Base-by-base conservation (phyloP, 2,797 vertebrate species). In the Craterocephalus amniculus region DNA sequence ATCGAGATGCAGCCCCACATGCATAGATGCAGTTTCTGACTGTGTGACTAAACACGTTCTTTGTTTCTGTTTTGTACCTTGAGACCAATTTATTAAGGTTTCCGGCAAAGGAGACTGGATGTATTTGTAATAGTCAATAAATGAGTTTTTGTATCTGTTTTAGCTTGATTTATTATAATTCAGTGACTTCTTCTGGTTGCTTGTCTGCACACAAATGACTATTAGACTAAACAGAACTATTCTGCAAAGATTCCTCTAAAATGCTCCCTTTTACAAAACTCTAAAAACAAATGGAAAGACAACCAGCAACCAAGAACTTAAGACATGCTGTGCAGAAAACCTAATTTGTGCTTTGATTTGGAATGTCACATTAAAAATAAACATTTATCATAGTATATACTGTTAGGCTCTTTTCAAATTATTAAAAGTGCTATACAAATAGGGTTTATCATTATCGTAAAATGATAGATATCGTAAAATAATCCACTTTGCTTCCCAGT, bases 121-220 rank as follows among this genome's bases (percentile, higher is more conserved):
- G 65, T 82, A 68, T 92, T 93, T 93, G 87, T 94, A 91, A 80
- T 76, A 67, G 78, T 88, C 74, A 92, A 92, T 93, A 91, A 93
- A 95, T 86, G 74, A 83, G 73, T 87, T 94, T 94, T 94, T 93
- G 72, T 93, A 93, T 22, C 7, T 22, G 24, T 58, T 11, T 16
- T 54, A 32, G 22, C 1, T 58, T 60, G 2, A 27, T 24, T 73
- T 57, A 2, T 72, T 68, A 14, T 20, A 6, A 34, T 60, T 40
- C 3, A 8, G 11, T 32, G 9, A 31, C 12, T 31, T 1, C 4
- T 31, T 1, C 4, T 14, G 8, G 24, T 13, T 40, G 14, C 38
- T 40, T 6, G 14, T 40, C 18, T 18, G 14, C 38, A 40, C 14
- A 40, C 38, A 40, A 40, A 38, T 38, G 36, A 38, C 36, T n/a